These are phyloP conservation scores for Takifugu flavidus DNA, from an alignment of 2,113 vertebrate species.

Conservation along the genomic window DNA sequence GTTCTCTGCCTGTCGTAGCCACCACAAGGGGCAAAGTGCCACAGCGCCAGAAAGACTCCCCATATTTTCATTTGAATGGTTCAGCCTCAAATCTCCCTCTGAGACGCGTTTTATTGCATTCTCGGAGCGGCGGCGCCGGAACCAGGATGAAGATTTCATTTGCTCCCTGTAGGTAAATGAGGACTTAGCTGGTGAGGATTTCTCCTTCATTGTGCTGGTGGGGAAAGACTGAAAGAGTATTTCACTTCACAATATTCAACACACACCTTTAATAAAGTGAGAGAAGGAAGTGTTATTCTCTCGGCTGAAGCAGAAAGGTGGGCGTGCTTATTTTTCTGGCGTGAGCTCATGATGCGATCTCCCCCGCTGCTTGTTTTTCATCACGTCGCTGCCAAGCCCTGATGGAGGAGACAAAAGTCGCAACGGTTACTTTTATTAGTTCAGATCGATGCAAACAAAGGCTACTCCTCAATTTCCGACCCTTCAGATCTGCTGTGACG, in stretches of 20 bases:
- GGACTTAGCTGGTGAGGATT: background rate
- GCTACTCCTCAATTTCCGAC: no score
- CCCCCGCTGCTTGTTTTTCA: slow-evolving; percentile 1
- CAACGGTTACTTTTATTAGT: no score
- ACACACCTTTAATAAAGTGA: background rate
- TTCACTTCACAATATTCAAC: slow-evolving; percentile 4
- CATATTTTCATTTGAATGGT: background rate
- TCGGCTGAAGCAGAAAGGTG: background rate
- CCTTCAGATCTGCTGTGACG: no score
- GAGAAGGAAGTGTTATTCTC: background rate
- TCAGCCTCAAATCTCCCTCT: slow-evolving; percentile 5
- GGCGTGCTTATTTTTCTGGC: slow-evolving; percentile 1
- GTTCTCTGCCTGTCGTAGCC: slow-evolving; percentile 29
- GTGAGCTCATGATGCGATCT: background rate
- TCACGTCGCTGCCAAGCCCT: background rate
- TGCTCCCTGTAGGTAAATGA: background rate
- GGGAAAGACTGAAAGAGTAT: slow-evolving; percentile 4
- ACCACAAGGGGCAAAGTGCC: slow-evolving; percentile 4
- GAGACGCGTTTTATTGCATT: slow-evolving; percentile 13
- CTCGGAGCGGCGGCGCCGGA: slow-evolving; percentile 1
- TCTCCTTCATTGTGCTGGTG: background rate
- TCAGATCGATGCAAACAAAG: no score
- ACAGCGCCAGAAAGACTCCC: background rate
- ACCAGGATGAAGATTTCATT: slow-evolving; percentile 9
- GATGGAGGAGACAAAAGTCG: no score